Conservation (phyloP, 2,797 vertebrate species). For the Schizopygopsis pylzovi region DNA sequence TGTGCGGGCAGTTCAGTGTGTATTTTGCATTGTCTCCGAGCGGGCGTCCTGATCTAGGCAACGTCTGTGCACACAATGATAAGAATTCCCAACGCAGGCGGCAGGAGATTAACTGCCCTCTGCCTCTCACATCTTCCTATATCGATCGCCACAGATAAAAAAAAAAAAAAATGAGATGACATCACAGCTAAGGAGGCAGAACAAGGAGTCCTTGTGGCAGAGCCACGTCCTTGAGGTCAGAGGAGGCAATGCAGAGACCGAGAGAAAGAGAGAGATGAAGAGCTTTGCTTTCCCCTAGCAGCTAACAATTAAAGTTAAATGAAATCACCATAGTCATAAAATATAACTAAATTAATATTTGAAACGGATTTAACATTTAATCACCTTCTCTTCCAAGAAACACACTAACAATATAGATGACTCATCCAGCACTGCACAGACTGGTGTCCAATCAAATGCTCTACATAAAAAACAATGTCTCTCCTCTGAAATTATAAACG, state of each 20-base stretch:
- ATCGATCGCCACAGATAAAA: conserved; percentile 52
- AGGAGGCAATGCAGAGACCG: conserved; percentile 10
- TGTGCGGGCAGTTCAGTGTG: conserved; percentile 3
- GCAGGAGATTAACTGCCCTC: conserved; percentile 45
- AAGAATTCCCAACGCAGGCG: conserved; percentile 39
- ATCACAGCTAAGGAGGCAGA: conserved; percentile 47
- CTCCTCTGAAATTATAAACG: not conserved
- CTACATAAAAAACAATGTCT: not conserved
- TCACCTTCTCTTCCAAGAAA: not conserved
- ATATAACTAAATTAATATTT: conserved; percentile 2
- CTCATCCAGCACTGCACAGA: not conserved
- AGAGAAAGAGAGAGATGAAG: not conserved
- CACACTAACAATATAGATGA: not conserved
- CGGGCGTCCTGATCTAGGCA: conserved; percentile 45
- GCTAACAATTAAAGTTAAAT: conserved; percentile 27
- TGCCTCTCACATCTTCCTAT: conserved; percentile 39
- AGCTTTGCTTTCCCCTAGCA: conserved; percentile 7
- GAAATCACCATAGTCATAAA: conserved; percentile 4
- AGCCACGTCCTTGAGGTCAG: conserved; percentile 55
- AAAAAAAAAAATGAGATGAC: conserved; percentile 40
- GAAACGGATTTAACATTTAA: not conserved
- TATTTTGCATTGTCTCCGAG: conserved; percentile 47
- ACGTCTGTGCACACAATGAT: conserved; percentile 52
- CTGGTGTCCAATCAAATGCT: not conserved
- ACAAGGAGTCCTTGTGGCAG: conserved; percentile 48